phyloP scores from a whole-genome alignment of 2,888 invertebrate species.

The Mythimna impura region DNA sequence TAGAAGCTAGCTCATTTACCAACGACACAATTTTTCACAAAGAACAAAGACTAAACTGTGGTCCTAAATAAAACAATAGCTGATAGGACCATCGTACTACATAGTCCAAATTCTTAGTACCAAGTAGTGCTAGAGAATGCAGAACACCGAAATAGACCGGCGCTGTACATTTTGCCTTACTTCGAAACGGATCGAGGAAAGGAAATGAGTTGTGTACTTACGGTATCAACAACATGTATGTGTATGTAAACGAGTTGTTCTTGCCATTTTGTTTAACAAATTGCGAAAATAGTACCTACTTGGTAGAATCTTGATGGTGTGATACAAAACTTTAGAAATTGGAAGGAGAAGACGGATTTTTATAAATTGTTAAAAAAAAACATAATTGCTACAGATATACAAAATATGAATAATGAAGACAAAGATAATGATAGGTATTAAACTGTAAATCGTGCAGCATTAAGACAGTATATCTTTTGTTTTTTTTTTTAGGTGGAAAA shows the following conservation, averaged over 20 bases:
- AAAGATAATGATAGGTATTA: background rate
- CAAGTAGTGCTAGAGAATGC: conserved; percentile 36
- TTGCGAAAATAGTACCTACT: conserved; percentile 20
- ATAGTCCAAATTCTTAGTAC: conserved; percentile 45
- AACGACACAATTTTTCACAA: conserved; percentile 3
- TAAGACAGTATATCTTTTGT: background rate
- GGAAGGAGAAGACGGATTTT: background rate
- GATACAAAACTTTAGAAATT: background rate
- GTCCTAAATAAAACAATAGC: conserved; percentile 30
- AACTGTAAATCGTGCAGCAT: background rate
- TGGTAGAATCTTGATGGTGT: conserved; percentile 11
- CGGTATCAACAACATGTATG: conserved; percentile 59
- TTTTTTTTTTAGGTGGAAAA: no score
- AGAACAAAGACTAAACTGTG: background rate
- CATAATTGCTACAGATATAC: background rate
- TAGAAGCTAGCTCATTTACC: conserved; percentile 3
- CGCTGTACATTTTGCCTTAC: conserved; percentile 47
- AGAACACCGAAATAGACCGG: conserved; percentile 52
- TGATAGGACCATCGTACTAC: conserved; percentile 9
- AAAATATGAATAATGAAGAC: background rate
- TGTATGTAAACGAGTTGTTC: conserved; percentile 44
- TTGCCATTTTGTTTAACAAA: conserved; percentile 41
- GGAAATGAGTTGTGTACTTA: conserved; percentile 67
- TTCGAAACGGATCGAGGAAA: conserved; percentile 56
- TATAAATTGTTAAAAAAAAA: background rate